Evolutionary conservation across 2,888 invertebrate species (phyloP).

Genomic region (Conus canariensis): DNA sequence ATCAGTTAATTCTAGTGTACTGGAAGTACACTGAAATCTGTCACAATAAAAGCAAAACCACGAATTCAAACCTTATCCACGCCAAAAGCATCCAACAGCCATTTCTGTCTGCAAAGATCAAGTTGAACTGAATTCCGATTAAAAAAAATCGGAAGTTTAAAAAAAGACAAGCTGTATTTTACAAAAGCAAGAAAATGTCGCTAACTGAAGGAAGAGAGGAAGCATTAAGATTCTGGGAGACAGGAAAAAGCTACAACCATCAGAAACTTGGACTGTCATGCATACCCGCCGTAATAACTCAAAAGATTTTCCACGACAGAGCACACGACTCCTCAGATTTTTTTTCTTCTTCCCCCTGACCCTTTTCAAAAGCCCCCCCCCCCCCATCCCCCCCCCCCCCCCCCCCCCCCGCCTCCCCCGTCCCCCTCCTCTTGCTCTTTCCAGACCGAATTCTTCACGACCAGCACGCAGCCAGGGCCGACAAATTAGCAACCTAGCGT

Average conservation of each 20-base stretch:
- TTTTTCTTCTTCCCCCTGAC: not conserved
- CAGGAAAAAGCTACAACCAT: not conserved
- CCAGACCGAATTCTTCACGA: not conserved
- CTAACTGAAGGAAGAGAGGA: not conserved
- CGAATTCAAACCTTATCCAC: too few species aligned
- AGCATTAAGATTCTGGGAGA: not conserved
- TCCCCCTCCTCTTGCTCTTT: not conserved
- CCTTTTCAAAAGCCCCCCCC: not conserved
- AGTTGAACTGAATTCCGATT: too few species aligned
- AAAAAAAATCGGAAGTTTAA: not conserved
- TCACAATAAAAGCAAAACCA: too few species aligned
- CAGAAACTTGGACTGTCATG: not conserved
- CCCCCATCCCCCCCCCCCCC: not conserved
- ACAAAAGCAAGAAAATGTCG: not conserved
- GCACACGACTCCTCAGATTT: not conserved
- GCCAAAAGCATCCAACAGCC: too few species aligned
- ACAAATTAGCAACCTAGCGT: conserved; percentile 32
- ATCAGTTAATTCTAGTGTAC: too few species aligned
- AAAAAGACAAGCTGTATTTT: not conserved
- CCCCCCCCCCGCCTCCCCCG: not conserved
- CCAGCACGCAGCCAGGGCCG: conserved; percentile 1
- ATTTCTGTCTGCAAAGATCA: too few species aligned
- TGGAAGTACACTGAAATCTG: too few species aligned
- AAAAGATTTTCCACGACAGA: conserved; percentile 30
- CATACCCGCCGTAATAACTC: not conserved